These are phyloP conservation scores for Cerastoderma edule DNA, from an alignment of 2,888 invertebrate species.

Conservation along the genomic window DNA sequence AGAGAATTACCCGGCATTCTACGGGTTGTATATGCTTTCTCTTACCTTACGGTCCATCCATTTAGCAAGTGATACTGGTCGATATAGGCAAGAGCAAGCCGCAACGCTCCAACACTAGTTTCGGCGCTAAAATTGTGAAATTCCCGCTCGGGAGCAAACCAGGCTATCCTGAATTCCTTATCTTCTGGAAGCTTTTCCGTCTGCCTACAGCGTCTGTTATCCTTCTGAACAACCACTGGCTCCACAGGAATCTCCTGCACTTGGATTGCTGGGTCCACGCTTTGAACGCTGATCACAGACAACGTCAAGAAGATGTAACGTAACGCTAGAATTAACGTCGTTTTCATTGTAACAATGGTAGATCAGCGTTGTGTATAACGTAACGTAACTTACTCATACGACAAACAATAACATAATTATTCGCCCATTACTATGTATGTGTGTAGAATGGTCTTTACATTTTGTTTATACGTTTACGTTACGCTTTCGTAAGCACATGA, in stretches of 20 bases:
- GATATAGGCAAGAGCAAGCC: conserved; percentile 66
- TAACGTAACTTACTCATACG: too few species aligned
- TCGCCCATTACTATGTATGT: too few species aligned
- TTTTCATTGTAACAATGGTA: too few species aligned
- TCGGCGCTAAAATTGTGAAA: conserved; percentile 73
- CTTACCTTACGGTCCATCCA: conserved; percentile 65
- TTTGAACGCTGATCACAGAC: background rate
- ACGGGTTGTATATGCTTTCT: too few species aligned
- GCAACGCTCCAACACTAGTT: conserved; percentile 73
- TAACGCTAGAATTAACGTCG: too few species aligned
- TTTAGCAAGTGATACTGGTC: conserved; percentile 34
- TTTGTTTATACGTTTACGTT: too few species aligned
- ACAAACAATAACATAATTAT: too few species aligned
- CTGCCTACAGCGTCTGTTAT: conserved; percentile 30
- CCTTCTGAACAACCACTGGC: background rate
- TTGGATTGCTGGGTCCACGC: conserved; percentile 1
- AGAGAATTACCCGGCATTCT: too few species aligned
- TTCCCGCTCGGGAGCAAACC: conserved; percentile 75
- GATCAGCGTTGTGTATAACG: too few species aligned
- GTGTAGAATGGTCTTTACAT: too few species aligned
- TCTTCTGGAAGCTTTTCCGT: conserved; percentile 41
- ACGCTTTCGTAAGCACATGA: too few species aligned
- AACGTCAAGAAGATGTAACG: conserved; percentile 3
- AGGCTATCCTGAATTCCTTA: conserved; percentile 75
- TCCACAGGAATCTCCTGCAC: background rate